Evolutionary conservation across 2,797 vertebrate species (phyloP).

Genomic region (Pipistrellus kuhlii): DNA sequence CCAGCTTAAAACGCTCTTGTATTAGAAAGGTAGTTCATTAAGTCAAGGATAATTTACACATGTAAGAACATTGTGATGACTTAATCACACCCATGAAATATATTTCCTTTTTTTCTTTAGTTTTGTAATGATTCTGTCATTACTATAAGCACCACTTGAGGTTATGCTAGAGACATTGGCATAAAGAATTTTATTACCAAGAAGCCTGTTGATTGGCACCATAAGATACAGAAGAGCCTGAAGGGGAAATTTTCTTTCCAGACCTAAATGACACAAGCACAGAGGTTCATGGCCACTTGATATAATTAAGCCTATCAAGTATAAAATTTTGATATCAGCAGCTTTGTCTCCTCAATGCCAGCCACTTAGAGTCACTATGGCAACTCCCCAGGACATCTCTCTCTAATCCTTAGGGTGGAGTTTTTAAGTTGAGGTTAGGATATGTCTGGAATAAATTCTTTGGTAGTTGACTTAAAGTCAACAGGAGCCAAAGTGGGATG

Average conservation of each 20-base stretch:
- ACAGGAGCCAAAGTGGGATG: conserved; percentile 49
- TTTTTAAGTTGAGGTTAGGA: conserved; percentile 75
- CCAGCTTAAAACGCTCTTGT: conserved; percentile 63
- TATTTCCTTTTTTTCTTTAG: conserved; percentile 76
- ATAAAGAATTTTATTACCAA: conserved; percentile 70
- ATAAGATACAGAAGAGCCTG: conserved; percentile 73
- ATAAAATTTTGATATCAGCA: conserved; percentile 67
- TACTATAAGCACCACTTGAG: conserved; percentile 71
- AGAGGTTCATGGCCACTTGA: conserved; percentile 58
- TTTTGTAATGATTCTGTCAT: conserved; percentile 73
- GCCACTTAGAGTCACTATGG: conserved; percentile 62
- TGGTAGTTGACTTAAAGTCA: conserved; percentile 76
- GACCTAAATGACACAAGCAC: conserved; percentile 59
- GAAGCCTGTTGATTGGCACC: conserved; percentile 62
- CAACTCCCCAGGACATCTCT: conserved; percentile 53
- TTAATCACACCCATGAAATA: conserved; percentile 68
- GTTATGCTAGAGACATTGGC: conserved; percentile 32
- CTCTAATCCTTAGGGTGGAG: conserved; percentile 76
- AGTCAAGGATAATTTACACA: conserved; percentile 67
- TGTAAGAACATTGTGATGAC: conserved; percentile 67
- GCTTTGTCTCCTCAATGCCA: conserved; percentile 57
- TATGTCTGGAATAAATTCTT: conserved; percentile 67
- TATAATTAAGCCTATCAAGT: conserved; percentile 64
- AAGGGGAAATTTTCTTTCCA: conserved; percentile 73
- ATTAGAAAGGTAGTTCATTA: conserved; percentile 57